Percentiles rank a stretch among this genome's conserved stretches.
phyloP scores from a whole-genome alignment of 2,113 vertebrate species.

The Tricholaema leucomelas region DNA sequence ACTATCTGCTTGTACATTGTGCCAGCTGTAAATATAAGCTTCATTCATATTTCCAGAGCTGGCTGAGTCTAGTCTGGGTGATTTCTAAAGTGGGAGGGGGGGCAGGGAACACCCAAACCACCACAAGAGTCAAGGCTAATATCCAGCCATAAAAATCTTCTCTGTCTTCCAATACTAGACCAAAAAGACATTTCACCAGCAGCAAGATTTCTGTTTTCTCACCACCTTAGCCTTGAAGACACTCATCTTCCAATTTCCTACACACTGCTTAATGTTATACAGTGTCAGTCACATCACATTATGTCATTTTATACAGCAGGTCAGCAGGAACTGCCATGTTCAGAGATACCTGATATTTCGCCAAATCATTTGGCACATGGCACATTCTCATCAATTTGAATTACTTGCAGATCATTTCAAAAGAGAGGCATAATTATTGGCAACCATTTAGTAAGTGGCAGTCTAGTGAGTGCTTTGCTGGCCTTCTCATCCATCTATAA shows the following conservation, averaged over 20 bases:
- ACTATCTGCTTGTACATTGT: too few relatives aligned
- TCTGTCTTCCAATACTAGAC: neutral
- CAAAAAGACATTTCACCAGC: neutral
- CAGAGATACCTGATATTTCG: slow-evolving; percentile 57
- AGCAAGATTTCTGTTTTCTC: slow-evolving; percentile 11
- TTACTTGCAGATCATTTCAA: slow-evolving; percentile 77
- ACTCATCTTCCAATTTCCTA: slow-evolving; percentile 39
- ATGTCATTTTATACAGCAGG: slow-evolving; percentile 60
- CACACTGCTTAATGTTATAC: slow-evolving; percentile 23
- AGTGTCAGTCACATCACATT: slow-evolving; percentile 60
- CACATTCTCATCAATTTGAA: slow-evolving; percentile 74
- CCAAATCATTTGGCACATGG: slow-evolving; percentile 76
- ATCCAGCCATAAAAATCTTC: neutral
- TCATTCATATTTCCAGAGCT: too few relatives aligned
- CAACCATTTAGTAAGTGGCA: slow-evolving; percentile 47
- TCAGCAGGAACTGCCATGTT: slow-evolving; percentile 65
- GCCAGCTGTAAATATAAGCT: too few relatives aligned
- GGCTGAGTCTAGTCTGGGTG: too few relatives aligned
- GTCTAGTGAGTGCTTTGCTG: slow-evolving; percentile 73
- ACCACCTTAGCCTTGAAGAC: slow-evolving; percentile 22
- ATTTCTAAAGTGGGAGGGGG: too few relatives aligned
- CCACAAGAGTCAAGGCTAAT: neutral
- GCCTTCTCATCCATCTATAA: slow-evolving; percentile 37
- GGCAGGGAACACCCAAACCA: too few relatives aligned
- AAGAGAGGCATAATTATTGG: slow-evolving; percentile 75